A percentile compares a stretch with the other conserved stretches of the same genome.
These are phyloP conservation scores for Acridotheres tristis DNA, from an alignment of 2,797 vertebrate species.

Conservation along the genomic window DNA sequence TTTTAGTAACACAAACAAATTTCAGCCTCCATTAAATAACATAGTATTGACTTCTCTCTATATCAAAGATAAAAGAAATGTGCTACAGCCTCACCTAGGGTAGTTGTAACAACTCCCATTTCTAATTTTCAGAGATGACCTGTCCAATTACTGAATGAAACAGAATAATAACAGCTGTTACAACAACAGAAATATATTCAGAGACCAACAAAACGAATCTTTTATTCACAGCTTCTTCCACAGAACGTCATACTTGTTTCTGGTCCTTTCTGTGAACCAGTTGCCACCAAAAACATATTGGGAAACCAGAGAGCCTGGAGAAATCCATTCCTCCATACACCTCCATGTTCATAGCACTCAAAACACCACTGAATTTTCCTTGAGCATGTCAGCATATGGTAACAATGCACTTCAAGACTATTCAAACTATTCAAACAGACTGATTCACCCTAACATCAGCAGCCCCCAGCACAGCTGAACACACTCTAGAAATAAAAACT, in stretches of 20 bases:
- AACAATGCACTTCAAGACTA: background rate
- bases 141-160: background rate
- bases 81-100: background rate
- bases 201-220: background rate
- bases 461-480: background rate
- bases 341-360: fast-evolving
- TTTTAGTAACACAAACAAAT: background rate
- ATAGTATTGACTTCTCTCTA: background rate
- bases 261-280: background rate
- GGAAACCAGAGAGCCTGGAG: background rate
- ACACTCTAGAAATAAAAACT: too few species aligned
- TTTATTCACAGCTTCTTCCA: background rate
- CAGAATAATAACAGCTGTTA: background rate
- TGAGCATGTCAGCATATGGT: fast-evolving
- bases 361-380: background rate
- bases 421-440: background rate
- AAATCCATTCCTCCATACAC: background rate
- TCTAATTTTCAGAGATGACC: background rate
- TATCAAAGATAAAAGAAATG: fast-evolving
- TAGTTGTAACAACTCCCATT: background rate
- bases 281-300: background rate
- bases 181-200: background rate
- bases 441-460: background rate
- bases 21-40: background rate
- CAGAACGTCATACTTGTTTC: background rate